These are phyloP conservation scores for Caenorhabditis japonica DNA, from an alignment of 2,888 invertebrate species.

Conservation along the genomic window DNA sequence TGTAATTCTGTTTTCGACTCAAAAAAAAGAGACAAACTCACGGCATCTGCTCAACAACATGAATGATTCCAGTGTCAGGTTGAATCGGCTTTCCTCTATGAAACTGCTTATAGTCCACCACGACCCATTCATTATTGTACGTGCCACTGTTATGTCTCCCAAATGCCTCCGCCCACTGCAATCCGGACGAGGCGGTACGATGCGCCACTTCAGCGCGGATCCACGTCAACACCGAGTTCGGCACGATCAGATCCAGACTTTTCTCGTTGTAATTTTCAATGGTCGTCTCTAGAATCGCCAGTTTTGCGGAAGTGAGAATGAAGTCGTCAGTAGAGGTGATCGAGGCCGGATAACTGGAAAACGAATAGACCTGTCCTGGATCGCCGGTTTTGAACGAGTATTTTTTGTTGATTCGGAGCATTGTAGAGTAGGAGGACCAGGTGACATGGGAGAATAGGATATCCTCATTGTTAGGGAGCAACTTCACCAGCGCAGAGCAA, in stretches of 20 bases:
- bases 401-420: slow-evolving; percentile 79
- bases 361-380: slow-evolving; percentile 73
- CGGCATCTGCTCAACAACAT: slow-evolving; percentile 86
- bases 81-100: slow-evolving; percentile 55
- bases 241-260: slow-evolving; percentile 82
- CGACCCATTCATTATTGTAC: slow-evolving; percentile 86
- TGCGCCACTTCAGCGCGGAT: slow-evolving; percentile 83
- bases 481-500: slow-evolving; percentile 73
- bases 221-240: slow-evolving; percentile 81
- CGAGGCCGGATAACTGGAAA: slow-evolving; percentile 77
- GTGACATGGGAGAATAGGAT: slow-evolving; percentile 76
- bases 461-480: slow-evolving; percentile 68
- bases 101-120: slow-evolving; percentile 84
- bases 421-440: slow-evolving; percentile 73
- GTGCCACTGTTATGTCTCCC: slow-evolving; percentile 85
- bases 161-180: slow-evolving; percentile 78
- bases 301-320: slow-evolving; percentile 67
- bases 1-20: too few species aligned
- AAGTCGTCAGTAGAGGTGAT: slow-evolving; percentile 75
- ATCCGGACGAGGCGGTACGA: slow-evolving; percentile 57
- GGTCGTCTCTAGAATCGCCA: slow-evolving; percentile 85
- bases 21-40: slow-evolving; percentile 70
- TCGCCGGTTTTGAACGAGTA: slow-evolving; percentile 73
- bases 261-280: slow-evolving; percentile 84
- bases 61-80: slow-evolving; percentile 80